Conservation (phyloP, 2,797 vertebrate species). For the Martes flavigula region DNA sequence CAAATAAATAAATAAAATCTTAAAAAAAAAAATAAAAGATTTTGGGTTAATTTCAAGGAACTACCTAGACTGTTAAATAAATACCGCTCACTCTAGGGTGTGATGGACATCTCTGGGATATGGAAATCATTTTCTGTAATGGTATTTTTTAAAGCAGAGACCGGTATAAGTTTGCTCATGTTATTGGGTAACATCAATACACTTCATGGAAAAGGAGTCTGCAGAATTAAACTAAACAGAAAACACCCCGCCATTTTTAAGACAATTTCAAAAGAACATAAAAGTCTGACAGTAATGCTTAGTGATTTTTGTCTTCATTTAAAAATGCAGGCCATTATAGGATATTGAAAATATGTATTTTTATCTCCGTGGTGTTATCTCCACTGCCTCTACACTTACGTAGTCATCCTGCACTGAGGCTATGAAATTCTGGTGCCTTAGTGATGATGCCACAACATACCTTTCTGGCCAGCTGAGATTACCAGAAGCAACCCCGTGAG, state of each 20-base stretch:
- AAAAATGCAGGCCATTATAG: constrained; percentile 45
- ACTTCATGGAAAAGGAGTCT: constrained; percentile 21
- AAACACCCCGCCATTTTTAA: constrained; percentile 15
- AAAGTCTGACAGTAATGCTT: constrained; percentile 1
- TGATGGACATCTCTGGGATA: not conserved
- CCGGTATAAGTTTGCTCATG: not conserved
- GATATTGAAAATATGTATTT: constrained; percentile 9
- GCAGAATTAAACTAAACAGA: not conserved
- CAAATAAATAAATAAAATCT: no score
- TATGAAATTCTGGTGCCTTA: not conserved
- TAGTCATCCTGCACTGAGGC: not conserved
- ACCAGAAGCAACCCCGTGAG: not conserved
- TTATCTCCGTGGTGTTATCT: not conserved
- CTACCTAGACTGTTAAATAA: not conserved
- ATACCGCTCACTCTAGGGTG: not conserved
- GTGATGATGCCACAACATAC: fast-evolving
- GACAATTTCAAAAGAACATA: not conserved
- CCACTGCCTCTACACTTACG: not conserved
- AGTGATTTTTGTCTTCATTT: constrained; percentile 61
- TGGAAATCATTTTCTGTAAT: not conserved
- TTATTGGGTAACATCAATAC: not conserved
- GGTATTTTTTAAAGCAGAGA: not conserved
- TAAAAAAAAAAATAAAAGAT: not conserved
- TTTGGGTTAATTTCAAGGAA: not conserved
- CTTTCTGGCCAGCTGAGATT: not conserved